These are phyloP conservation scores for Eolophus roseicapilla DNA, from an alignment of 2,113 vertebrate genomes.

Conservation along the genomic window DNA sequence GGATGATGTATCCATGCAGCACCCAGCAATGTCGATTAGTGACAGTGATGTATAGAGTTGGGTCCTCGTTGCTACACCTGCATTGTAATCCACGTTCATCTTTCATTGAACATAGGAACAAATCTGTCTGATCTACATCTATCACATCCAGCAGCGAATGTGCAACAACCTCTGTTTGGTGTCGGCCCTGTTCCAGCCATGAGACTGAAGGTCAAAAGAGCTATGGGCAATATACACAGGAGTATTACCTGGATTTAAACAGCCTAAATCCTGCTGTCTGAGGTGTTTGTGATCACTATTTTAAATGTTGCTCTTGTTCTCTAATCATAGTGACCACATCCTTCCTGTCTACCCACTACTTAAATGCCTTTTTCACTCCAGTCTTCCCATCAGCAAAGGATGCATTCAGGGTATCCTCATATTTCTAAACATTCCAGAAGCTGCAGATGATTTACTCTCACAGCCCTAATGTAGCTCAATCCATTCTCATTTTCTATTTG, in stretches of 20 bases:
- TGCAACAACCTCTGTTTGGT: neutral
- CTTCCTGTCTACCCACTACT: neutral
- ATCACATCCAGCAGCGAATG: fast-evolving
- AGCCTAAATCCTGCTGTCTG: neutral
- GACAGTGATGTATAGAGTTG: neutral
- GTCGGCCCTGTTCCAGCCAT: neutral
- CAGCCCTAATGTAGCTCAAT: conserved; percentile 32
- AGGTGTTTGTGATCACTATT: neutral
- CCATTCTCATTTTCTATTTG: conserved; percentile 46
- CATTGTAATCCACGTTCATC: neutral
- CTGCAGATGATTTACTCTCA: conserved; percentile 34
- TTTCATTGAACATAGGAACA: neutral
- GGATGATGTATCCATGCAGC: neutral
- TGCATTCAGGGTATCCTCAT: neutral
- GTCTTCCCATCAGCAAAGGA: conserved; percentile 1
- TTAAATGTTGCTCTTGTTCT: neutral
- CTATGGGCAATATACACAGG: neutral
- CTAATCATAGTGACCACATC: neutral
- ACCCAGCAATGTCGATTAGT: fast-evolving
- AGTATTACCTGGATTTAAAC: neutral
- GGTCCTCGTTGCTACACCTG: neutral
- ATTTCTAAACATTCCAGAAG: conserved; percentile 55
- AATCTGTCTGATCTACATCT: neutral
- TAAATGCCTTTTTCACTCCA: neutral
- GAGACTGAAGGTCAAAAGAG: neutral